Evolutionary conservation across 2,113 vertebrate genomes (phyloP).

Genomic region (Tachuris rubrigastra): DNA sequence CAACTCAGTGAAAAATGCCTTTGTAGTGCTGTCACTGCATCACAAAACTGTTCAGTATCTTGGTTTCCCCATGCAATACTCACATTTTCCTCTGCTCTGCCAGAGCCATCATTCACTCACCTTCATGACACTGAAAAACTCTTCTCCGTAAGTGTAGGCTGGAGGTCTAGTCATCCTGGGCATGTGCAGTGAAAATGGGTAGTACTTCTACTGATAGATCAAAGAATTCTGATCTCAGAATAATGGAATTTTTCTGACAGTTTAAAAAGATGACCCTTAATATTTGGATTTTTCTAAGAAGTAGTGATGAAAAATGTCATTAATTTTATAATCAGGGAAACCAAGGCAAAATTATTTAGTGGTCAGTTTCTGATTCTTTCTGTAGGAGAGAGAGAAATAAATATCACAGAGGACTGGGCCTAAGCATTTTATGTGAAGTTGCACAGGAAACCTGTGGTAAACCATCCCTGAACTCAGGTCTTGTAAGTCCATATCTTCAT

Average conservation of each 20-base stretch:
- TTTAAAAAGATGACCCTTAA: neutral
- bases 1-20: neutral
- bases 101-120: neutral
- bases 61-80: accelerated
- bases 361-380: neutral
- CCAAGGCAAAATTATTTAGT: neutral
- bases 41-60: neutral
- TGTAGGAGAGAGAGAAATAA: neutral
- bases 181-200: accelerated
- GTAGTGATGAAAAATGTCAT: neutral
- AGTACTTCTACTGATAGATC: neutral
- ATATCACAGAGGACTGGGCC: neutral
- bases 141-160: neutral
- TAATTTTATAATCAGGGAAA: neutral
- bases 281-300: neutral
- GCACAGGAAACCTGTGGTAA: neutral
- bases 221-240: neutral
- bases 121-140: neutral
- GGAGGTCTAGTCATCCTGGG: neutral
- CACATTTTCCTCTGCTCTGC: neutral
- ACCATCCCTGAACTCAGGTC: neutral
- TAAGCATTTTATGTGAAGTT: neutral
- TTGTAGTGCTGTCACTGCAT: neutral
- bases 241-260: neutral
- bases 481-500: neutral